A percentile compares a stretch with the other conserved stretches of the same genome.
Conservation (phyloP, 2,797 vertebrate genomes). For the Chromis chromis region DNA sequence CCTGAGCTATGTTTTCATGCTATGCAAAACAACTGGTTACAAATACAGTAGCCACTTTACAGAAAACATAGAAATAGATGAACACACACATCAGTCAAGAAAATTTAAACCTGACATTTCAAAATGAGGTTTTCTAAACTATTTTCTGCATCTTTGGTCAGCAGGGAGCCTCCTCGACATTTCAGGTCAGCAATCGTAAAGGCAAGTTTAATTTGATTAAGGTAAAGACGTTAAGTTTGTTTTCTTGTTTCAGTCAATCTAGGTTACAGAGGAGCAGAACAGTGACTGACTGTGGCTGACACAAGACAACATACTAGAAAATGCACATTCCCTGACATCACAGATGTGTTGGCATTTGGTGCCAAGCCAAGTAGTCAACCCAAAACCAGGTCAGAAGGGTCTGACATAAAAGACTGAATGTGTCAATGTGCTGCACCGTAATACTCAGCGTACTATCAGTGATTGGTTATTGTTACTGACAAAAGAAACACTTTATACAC, state of each 20-base stretch:
- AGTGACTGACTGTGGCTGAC: not conserved
- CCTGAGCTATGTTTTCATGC: not conserved
- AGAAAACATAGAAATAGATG: too few species aligned
- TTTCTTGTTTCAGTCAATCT: not conserved
- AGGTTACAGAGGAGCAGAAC: not conserved
- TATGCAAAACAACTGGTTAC: not conserved
- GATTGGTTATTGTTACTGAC: too few species aligned
- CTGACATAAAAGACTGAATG: not conserved
- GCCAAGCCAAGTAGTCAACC: not conserved
- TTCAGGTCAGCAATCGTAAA: too few species aligned
- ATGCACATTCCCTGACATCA: not conserved
- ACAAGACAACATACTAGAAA: not conserved
- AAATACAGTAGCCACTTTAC: too few species aligned
- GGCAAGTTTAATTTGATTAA: too few species aligned
- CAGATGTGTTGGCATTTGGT: not conserved
- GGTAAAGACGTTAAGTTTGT: not conserved
- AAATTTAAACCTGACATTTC: too few species aligned
- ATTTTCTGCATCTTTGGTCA: too few species aligned
- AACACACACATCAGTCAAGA: not conserved
- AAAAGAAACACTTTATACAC: too few species aligned
- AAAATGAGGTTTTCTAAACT: too few species aligned
- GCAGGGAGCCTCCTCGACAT: too few species aligned
- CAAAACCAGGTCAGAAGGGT: slow-evolving; percentile 25
- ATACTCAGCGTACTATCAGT: too few species aligned
- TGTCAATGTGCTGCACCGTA: too few species aligned